phyloP scores from a whole-genome alignment of 2,113 vertebrate species.

The Apodemus sylvaticus region DNA sequence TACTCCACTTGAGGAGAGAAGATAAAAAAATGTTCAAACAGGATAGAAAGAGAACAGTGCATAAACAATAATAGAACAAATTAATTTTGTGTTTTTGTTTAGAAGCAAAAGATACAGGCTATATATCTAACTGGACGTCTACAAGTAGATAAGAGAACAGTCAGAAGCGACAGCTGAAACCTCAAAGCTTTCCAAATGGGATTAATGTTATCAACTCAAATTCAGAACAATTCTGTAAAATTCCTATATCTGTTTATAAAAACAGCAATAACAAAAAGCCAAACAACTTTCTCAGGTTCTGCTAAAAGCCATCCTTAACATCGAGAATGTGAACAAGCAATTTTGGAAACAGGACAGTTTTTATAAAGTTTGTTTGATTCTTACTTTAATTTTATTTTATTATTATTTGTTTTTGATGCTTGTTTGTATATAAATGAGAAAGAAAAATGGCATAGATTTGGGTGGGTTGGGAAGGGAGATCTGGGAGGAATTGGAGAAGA shows the following conservation, averaged over 20 bases:
- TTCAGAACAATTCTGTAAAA: background rate
- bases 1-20: background rate
- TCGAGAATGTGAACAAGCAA: background rate
- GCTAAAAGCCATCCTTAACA: background rate
- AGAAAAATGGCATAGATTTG: no score
- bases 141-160: background rate
- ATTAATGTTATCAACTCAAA: background rate
- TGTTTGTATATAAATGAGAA: background rate
- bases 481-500: background rate
- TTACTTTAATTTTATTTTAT: background rate
- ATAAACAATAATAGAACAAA: background rate
- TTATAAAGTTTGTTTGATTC: background rate
- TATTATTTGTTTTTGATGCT: background rate
- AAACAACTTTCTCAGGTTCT: background rate
- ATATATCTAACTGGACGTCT: background rate
- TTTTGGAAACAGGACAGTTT: background rate
- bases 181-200: background rate
- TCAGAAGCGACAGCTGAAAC: background rate
- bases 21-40: background rate
- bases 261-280: background rate
- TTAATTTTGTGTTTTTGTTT: background rate
- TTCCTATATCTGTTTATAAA: background rate
- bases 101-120: background rate
- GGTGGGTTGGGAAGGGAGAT: background rate
- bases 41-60: background rate